phyloP scores from a whole-genome alignment of 2,888 invertebrate species.

The Melieria crassipennis region DNA sequence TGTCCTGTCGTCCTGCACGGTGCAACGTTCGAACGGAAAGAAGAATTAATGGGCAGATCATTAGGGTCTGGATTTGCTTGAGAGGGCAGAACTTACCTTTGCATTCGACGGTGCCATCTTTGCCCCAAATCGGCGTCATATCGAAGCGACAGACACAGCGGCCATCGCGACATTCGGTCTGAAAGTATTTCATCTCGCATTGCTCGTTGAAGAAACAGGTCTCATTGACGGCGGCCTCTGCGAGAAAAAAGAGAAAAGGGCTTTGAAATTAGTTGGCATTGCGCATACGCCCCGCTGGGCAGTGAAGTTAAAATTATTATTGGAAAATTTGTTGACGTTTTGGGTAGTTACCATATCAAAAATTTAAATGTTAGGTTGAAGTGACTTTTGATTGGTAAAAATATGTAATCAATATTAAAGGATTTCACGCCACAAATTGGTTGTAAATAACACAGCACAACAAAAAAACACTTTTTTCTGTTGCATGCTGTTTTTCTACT shows the following conservation, averaged over 20 bases:
- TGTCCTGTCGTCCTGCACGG: constrained; percentile 68
- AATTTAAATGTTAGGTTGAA: too few relatives aligned
- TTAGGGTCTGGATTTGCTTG: background rate
- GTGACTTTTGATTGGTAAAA: too few relatives aligned
- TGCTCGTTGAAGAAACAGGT: constrained; percentile 85
- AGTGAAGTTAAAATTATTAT: background rate
- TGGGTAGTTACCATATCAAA: background rate
- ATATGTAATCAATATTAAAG: too few relatives aligned
- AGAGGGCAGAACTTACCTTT: constrained; percentile 70
- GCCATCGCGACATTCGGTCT: constrained; percentile 83
- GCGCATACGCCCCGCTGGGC: background rate
- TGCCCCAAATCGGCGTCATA: constrained; percentile 75
- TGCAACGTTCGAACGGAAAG: background rate
- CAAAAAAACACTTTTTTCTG: too few relatives aligned
- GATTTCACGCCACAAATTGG: too few relatives aligned
- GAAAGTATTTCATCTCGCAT: constrained; percentile 77
- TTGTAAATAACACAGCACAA: too few relatives aligned
- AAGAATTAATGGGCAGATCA: background rate
- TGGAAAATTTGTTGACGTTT: background rate
- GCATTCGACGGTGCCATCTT: constrained; percentile 79
- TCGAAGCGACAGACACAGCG: constrained; percentile 83
- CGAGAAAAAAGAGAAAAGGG: constrained; percentile 11
- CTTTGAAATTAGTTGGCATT: too few relatives aligned
- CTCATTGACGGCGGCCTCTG: constrained; percentile 84
- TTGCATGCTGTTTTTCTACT: too few relatives aligned